These are phyloP conservation scores for Pipa parva DNA, from an alignment of 2,113 vertebrate species.

Conservation along the genomic window DNA sequence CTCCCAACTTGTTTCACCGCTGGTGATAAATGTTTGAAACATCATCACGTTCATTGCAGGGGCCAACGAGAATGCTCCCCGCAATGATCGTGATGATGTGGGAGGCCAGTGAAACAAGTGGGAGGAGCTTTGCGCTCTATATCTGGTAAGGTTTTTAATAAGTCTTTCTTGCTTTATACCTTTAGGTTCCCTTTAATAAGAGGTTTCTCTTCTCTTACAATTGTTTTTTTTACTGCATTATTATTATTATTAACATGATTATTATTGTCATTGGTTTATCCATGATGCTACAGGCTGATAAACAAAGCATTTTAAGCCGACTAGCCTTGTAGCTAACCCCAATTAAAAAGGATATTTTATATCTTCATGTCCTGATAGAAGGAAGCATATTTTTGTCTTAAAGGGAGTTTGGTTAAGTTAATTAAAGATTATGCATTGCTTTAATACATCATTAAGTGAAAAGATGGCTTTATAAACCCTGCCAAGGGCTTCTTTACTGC, in stretches of 20 bases:
- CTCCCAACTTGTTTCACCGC: no score
- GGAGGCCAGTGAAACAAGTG: no score
- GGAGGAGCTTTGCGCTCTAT: no score
- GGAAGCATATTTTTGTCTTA: constrained; percentile 78
- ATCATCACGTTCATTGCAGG: no score
- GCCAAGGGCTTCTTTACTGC: constrained; percentile 35
- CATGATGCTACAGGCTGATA: constrained; percentile 67
- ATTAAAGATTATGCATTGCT: constrained; percentile 71
- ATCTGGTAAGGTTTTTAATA: no score
- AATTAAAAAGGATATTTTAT: constrained; percentile 72
- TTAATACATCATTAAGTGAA: constrained; percentile 69
- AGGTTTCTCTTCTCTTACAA: no score
- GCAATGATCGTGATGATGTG: no score
- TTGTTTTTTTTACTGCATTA: constrained; percentile 8
- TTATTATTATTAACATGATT: constrained; percentile 13
- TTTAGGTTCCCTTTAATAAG: no score
- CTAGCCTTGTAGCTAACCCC: constrained; percentile 71
- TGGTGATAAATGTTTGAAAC: no score
- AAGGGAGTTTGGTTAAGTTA: constrained; percentile 74
- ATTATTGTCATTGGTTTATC: constrained; percentile 57
- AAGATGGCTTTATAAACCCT: constrained; percentile 43
- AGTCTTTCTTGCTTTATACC: no score
- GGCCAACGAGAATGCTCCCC: no score
- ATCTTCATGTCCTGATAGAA: constrained; percentile 71
- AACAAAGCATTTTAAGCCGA: constrained; percentile 71